These are phyloP conservation scores for Varecia variegata DNA, from an alignment of 2,797 vertebrate genomes.

Conservation along the genomic window DNA sequence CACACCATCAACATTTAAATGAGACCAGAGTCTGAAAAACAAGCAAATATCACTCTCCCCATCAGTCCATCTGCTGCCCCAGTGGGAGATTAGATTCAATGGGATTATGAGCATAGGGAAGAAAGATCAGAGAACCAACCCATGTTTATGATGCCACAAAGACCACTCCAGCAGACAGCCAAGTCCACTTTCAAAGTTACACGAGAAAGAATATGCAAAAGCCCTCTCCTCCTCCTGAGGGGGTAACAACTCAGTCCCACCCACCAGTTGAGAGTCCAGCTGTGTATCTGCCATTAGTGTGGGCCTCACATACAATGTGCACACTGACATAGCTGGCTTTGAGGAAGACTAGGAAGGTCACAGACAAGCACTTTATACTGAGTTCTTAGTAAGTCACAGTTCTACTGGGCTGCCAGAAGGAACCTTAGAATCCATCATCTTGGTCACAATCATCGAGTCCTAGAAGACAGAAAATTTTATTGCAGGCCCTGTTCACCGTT, in stretches of 20 bases:
- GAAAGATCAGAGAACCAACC: not conserved
- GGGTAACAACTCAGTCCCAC: not conserved
- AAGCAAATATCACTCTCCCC: not conserved
- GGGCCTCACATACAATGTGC: not conserved
- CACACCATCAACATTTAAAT: not conserved
- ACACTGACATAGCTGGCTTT: not conserved
- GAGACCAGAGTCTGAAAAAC: constrained; percentile 26
- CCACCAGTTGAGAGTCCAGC: not conserved
- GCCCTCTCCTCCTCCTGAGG: not conserved
- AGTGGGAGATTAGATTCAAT: not conserved
- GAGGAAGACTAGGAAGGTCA: not conserved
- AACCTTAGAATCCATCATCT: not conserved
- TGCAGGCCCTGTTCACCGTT: too few species aligned
- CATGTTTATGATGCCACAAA: not conserved
- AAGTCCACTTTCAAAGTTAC: not conserved
- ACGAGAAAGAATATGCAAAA: not conserved
- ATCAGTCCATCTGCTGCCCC: not conserved
- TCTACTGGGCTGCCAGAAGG: not conserved
- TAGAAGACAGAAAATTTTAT: not conserved
- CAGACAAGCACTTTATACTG: not conserved
- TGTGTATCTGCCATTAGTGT: not conserved
- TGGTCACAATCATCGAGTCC: not conserved
- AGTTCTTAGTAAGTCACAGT: not conserved
- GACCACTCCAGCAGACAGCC: not conserved
- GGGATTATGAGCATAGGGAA: not conserved